A percentile compares a stretch with the other conserved stretches of the same genome.
These are phyloP conservation scores for Scomber japonicus DNA, from an alignment of 2,113 vertebrate genomes.

Conservation along the genomic window DNA sequence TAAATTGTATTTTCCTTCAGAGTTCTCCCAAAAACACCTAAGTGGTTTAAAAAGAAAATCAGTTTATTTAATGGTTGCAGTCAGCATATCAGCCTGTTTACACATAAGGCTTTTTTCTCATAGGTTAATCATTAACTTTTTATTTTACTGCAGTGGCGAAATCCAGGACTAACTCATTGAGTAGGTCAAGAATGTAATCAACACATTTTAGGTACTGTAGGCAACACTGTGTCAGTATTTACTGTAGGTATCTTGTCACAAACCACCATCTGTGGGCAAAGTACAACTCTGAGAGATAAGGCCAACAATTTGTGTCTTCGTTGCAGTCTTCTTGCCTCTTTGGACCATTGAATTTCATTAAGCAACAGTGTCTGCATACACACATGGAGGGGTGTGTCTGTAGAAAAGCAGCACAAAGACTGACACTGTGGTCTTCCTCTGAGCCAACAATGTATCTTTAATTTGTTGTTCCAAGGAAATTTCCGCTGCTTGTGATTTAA, in stretches of 20 bases:
- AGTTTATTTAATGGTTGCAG: conserved; percentile 45
- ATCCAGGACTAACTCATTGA: conserved; percentile 24
- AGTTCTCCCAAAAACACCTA: conserved; percentile 8
- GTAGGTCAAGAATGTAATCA: conserved; percentile 34
- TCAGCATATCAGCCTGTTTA: conserved; percentile 46
- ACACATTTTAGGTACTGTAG: neutral
- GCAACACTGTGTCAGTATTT: neutral
- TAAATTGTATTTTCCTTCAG: neutral
- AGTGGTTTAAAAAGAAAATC: neutral
- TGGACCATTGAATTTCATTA: conserved; percentile 16
- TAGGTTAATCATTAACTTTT: conserved; percentile 73
- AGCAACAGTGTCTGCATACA: neutral
- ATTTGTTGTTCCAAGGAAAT: neutral
- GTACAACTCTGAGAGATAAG: conserved; percentile 61
- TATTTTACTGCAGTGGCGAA: conserved; percentile 47
- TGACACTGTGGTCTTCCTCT: too few relatives aligned
- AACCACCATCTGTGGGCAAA: conserved; percentile 46
- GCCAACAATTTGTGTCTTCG: conserved; percentile 49
- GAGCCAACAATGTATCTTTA: neutral
- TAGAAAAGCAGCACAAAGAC: neutral
- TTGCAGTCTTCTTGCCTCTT: neutral
- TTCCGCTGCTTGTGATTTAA: neutral
- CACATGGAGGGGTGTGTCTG: neutral
- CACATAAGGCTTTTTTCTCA: conserved; percentile 67
- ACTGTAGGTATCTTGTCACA: conserved; percentile 29